Conservation (phyloP, 35 echinoderm and acorn worm genomes). For the Chiridota heheva region DNA sequence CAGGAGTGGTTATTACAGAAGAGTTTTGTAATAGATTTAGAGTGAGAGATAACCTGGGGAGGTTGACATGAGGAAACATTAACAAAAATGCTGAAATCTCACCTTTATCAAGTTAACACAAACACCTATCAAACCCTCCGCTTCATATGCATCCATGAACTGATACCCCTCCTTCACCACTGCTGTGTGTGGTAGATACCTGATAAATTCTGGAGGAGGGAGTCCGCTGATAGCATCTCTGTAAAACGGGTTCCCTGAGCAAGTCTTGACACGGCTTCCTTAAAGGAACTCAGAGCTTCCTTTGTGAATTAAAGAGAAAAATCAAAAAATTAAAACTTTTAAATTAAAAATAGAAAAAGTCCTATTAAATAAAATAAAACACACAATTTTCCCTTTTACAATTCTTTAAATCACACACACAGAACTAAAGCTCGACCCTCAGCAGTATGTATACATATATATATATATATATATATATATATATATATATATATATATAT, state of each 20-base stretch:
- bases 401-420: too few species aligned
- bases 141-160: conserved; percentile 85
- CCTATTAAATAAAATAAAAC: too few species aligned
- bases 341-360: background rate
- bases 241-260: background rate
- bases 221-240: background rate
- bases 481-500: too few species aligned
- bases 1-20: too few species aligned
- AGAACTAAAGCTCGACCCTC: too few species aligned
- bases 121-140: conserved; percentile 87
- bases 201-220: background rate
- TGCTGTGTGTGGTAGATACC: conserved; percentile 58
- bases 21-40: too few species aligned
- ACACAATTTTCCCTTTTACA: too few species aligned
- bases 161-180: conserved; percentile 62
- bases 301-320: conserved; percentile 10
- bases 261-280: conserved; percentile 65
- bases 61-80: too few species aligned
- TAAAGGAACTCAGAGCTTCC: conserved; percentile 81
- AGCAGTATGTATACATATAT: too few species aligned
- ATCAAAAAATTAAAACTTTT: background rate
- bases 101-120: conserved; percentile 88
- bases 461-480: too few species aligned
- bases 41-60: too few species aligned
- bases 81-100: too few species aligned